Conservation (phyloP, 2,797 vertebrate genomes). For the Thamnophis elegans region DNA sequence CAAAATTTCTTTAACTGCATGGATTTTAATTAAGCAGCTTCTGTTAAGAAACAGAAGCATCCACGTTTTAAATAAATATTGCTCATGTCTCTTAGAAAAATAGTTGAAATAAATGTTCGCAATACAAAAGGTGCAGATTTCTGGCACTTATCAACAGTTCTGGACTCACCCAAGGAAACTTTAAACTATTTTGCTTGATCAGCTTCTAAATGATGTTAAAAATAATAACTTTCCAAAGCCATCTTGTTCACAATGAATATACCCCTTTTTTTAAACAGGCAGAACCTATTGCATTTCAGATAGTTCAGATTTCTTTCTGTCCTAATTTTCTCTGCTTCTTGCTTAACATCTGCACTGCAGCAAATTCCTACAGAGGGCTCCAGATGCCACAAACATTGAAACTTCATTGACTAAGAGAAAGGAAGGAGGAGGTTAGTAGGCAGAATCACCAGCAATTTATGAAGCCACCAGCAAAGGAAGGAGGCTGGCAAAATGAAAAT, state of each 20-base stretch:
- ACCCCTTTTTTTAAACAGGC: background rate
- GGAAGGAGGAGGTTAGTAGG: background rate
- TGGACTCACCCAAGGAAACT: background rate
- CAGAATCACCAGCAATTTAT: background rate
- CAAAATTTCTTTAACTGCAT: background rate
- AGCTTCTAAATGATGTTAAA: background rate
- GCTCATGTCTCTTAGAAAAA: background rate
- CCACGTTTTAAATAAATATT: background rate
- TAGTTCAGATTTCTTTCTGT: background rate
- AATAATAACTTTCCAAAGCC: background rate
- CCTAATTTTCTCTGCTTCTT: background rate
- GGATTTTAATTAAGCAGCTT: background rate
- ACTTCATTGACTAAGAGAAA: background rate
- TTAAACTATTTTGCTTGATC: background rate
- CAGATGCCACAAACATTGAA: background rate
- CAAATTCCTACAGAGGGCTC: background rate
- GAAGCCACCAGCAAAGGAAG: background rate
- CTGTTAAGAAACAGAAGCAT: background rate
- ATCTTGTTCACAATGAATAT: background rate
- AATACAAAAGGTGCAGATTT: background rate
- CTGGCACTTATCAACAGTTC: background rate
- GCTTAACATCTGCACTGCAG: background rate
- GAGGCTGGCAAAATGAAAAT: background rate
- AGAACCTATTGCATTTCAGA: background rate
- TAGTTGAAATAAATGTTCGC: background rate